phyloP scores from a whole-genome alignment of 2,113 vertebrate species.

The Xiphophorus hellerii region DNA sequence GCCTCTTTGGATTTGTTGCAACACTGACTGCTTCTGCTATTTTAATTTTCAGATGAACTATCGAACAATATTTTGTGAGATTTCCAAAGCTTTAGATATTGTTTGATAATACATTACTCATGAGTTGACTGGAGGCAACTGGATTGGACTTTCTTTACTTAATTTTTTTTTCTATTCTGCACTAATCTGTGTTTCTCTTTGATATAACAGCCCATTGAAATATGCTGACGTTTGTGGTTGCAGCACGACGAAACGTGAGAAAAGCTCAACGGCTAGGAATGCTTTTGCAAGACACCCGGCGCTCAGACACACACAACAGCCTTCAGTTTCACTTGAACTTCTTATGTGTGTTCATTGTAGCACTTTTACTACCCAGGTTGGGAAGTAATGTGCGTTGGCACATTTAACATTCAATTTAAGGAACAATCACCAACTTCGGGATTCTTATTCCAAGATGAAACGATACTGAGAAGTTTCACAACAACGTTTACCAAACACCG shows the following conservation, averaged over 20 bases:
- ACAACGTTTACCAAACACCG: not conserved
- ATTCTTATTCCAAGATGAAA: conserved; percentile 16
- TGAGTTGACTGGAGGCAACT: not conserved
- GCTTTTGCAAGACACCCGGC: not conserved
- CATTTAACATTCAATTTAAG: conserved; percentile 25
- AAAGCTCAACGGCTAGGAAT: not conserved
- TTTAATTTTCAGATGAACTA: not conserved
- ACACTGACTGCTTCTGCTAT: not conserved
- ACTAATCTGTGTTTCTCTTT: not conserved
- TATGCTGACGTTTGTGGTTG: not conserved
- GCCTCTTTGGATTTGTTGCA: too few species aligned
- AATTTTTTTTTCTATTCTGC: not conserved
- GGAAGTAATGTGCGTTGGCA: not conserved
- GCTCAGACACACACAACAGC: not conserved
- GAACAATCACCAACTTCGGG: conserved; percentile 16
- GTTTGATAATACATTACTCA: not conserved
- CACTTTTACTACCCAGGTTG: not conserved
- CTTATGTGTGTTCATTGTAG: not conserved
- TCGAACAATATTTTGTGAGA: not conserved
- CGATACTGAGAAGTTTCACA: not conserved
- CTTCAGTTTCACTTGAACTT: too few species aligned
- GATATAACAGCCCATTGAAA: too few species aligned
- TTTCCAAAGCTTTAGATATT: not conserved
- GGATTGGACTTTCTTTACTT: not conserved
- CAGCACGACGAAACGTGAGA: not conserved